These are phyloP conservation scores for Phortica variegata DNA, from an alignment of 1,140 invertebrate species.

Conservation along the genomic window DNA sequence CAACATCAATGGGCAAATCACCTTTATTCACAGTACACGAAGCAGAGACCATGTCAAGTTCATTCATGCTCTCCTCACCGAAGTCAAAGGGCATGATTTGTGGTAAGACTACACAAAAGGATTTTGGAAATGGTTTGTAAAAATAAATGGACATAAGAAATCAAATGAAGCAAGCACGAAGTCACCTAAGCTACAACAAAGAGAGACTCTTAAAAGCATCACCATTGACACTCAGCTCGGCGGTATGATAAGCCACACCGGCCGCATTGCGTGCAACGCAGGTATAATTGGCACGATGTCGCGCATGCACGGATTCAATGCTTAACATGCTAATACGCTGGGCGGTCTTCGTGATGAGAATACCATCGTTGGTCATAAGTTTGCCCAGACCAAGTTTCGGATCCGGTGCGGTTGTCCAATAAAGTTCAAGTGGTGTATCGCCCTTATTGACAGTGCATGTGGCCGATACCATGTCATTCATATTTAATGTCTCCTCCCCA, in stretches of 20 bases:
- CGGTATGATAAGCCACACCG: constrained; percentile 70
- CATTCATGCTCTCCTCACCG: constrained; percentile 69
- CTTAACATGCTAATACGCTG: constrained; percentile 69
- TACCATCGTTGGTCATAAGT: constrained; percentile 55
- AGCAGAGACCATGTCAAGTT: constrained; percentile 68
- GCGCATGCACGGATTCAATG: constrained; percentile 66
- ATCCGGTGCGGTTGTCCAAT: constrained; percentile 63
- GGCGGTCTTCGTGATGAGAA: constrained; percentile 64
- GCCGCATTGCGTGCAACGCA: constrained; percentile 76
- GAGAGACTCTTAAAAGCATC: constrained; percentile 22
- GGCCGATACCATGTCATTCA: constrained; percentile 69
- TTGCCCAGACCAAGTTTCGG: constrained; percentile 38
- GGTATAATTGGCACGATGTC: constrained; percentile 71
- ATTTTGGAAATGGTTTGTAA: neutral
- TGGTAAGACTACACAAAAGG: constrained; percentile 18
- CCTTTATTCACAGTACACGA: constrained; percentile 85
- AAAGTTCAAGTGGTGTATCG: constrained; percentile 76
- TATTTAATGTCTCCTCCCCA: constrained; percentile 70
- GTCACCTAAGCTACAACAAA: constrained; percentile 10
- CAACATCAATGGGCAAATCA: constrained; percentile 76
- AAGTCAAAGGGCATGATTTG: constrained; percentile 65
- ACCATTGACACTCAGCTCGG: constrained; percentile 69
- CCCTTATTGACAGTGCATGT: constrained; percentile 84
- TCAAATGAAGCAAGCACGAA: constrained; percentile 14
- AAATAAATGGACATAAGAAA: neutral